Evolutionary conservation across 2,113 vertebrate genomes (phyloP), one percentile per base, ranked within the genome.

Genomic region (Holacanthus passer): DNA sequence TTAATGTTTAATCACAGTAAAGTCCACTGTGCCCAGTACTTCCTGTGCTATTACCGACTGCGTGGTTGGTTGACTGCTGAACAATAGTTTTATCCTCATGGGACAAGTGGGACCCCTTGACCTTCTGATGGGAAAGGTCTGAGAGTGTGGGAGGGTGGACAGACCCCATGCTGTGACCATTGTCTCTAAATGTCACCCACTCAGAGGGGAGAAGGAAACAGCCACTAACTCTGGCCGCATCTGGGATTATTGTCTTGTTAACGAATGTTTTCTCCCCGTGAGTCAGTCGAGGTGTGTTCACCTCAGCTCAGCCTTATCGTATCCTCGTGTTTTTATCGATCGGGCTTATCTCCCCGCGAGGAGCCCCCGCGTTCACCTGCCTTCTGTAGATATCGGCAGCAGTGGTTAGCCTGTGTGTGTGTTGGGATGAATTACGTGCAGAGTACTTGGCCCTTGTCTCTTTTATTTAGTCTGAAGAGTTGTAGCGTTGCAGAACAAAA

Each of bases 141-240:
- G 65, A 50, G 81, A 72, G 64, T 71, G 80, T 83, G 43, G 69
- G 74, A 81, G 69, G 73, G 53, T 37, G 69, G 52, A 76, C 48
- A 19, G 89, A 81, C 82, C 77, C 77, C 90, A 82, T 85, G 53
- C 67, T 60, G 89, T 73, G 83, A 53, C 68, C 71, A 89, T 92
- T 93, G 89, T 93, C 69, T 89, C 11, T 58, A 86, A 92, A 92
- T 90, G 88, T 85, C 86, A 90, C 63, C 80, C 45, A n/a, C 72
- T 79, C 76, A 6, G 68, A 64, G 53, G 77, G 45, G 43, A 66
- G 73, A 73, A 31, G 32, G 75, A 87, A 88, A 83, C 73, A 80
- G 52, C 45, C 13, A 1, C 53, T 48, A 77, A 80, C 65, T 66
- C 35, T 56, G 53, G 27, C 66, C 52, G 65, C 68, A 24, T 74